These are phyloP conservation scores for Neoniphon sammara DNA, from an alignment of 2,797 vertebrate genomes.

Conservation along the genomic window DNA sequence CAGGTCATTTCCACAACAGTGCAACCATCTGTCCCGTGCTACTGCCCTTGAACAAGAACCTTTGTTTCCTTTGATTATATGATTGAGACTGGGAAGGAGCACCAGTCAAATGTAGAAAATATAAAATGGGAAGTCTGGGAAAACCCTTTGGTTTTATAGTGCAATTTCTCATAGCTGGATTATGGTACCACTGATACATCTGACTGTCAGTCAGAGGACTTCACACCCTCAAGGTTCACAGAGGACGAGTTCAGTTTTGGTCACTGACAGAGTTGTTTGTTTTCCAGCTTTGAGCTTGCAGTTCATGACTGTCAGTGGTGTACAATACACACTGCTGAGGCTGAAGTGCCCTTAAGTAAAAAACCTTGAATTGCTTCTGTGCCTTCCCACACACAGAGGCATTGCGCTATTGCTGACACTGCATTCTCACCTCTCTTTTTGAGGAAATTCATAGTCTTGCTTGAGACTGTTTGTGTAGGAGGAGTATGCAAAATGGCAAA, in stretches of 20 bases:
- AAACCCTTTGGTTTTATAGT: conserved; percentile 33
- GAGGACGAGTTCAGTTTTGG: background rate
- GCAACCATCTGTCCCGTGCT: background rate
- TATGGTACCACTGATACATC: background rate
- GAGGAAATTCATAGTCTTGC: conserved; percentile 29
- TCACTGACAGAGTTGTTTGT: background rate
- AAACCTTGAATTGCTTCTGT: background rate
- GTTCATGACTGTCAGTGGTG: background rate
- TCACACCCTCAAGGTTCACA: background rate
- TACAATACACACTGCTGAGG: background rate
- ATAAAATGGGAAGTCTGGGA: conserved; percentile 66
- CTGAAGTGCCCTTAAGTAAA: conserved; percentile 7
- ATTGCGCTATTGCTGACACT: conserved; percentile 25
- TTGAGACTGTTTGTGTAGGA: conserved; percentile 39
- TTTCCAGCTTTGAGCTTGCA: background rate
- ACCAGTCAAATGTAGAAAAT: background rate
- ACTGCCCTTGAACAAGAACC: background rate
- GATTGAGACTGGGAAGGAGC: conserved; percentile 6
- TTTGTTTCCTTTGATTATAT: conserved; percentile 8
- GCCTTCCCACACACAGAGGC: conserved; percentile 4
- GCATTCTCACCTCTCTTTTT: background rate
- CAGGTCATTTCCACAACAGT: background rate
- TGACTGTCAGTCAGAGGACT: background rate
- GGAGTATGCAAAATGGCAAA: background rate
- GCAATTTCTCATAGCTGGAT: background rate